A percentile compares a stretch with the other conserved stretches of the same genome.
phyloP scores from a whole-genome alignment of 1,140 invertebrate species.

The Fopius arisanus region DNA sequence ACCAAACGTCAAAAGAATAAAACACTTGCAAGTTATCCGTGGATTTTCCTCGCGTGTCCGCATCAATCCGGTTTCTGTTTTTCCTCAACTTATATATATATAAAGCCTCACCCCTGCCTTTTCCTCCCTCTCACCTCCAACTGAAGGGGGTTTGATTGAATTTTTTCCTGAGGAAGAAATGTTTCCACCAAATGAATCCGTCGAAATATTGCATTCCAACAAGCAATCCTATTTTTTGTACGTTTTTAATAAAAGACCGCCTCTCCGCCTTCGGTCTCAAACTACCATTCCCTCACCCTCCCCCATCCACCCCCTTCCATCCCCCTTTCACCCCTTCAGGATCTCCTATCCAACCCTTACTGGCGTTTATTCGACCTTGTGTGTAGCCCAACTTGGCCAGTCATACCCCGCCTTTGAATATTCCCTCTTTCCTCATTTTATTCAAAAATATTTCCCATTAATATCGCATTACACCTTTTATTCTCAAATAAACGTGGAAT shows the following conservation, averaged over 20 bases:
- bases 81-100: constrained; percentile 23
- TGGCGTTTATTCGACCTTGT: constrained; percentile 18
- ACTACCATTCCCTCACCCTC: constrained; percentile 31
- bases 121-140: constrained; percentile 51
- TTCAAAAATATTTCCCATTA: neutral
- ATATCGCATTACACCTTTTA: neutral
- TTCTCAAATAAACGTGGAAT: neutral
- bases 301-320: constrained; percentile 6
- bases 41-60: constrained; percentile 24
- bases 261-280: constrained; percentile 47
- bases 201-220: constrained; percentile 66
- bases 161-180: constrained; percentile 64
- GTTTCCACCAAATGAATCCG: constrained; percentile 66
- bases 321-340: constrained; percentile 16
- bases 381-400: neutral
- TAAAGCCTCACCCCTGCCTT: constrained; percentile 16
- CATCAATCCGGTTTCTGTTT: constrained; percentile 34
- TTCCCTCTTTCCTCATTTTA: neutral
- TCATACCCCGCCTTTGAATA: neutral
- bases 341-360: constrained; percentile 10
- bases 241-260: constrained; percentile 59
- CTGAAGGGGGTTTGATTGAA: constrained; percentile 63
- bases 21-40: neutral
- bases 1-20: neutral
- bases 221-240: constrained; percentile 61